A percentile compares a stretch with the other conserved stretches of the same genome.
Evolutionary conservation across 2,797 vertebrate genomes (phyloP).

Genomic region (Antrozous pallidus): DNA sequence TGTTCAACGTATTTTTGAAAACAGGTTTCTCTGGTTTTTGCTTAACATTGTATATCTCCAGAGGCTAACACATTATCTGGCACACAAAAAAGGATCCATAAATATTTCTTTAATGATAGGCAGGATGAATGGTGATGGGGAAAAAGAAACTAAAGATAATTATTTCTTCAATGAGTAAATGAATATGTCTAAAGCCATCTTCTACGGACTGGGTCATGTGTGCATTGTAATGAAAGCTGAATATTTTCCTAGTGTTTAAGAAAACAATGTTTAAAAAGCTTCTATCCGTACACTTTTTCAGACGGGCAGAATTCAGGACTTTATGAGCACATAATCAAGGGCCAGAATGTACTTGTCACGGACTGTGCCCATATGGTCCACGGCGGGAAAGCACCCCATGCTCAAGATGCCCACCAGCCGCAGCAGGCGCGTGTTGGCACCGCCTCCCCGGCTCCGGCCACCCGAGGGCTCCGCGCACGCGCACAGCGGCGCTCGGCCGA

Average conservation of each 20-base stretch:
- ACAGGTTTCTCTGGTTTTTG: background rate
- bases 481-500: background rate
- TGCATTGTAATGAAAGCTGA: conserved; percentile 25
- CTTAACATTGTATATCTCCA: background rate
- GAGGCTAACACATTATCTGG: background rate
- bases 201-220: background rate
- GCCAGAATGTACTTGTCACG: conserved; percentile 50
- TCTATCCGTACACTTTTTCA: conserved; percentile 15
- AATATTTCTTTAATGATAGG: background rate
- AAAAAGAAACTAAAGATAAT: background rate
- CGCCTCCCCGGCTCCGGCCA: background rate
- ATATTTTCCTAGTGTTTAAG: background rate
- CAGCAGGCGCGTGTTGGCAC: background rate
- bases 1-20: background rate
- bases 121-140: background rate
- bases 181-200: background rate
- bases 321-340: conserved; percentile 21
- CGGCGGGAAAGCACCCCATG: background rate
- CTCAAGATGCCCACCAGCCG: background rate
- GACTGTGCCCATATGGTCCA: conserved; percentile 41
- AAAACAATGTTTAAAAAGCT: background rate
- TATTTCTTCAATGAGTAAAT: background rate
- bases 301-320: conserved; percentile 22
- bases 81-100: background rate
- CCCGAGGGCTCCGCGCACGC: background rate